A percentile compares a stretch with the other conserved stretches of the same genome.
Conservation (phyloP, 2,888 invertebrate genomes). For the Drosophila pegasa region DNA sequence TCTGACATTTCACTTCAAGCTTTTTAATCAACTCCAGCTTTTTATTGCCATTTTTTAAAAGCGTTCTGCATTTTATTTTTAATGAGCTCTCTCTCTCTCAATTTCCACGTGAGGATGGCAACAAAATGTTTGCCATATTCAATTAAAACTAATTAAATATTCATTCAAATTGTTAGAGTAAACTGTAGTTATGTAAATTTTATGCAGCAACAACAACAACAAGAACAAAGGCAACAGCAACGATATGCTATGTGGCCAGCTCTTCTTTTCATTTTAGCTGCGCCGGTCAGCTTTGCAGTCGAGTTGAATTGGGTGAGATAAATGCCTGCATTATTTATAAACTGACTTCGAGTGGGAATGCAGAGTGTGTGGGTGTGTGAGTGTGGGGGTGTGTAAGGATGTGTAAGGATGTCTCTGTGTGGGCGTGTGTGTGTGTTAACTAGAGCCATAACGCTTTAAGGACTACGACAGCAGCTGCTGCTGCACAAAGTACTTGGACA, state of each 20-base stretch:
- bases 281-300: constrained; percentile 32
- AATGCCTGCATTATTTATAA: constrained; percentile 64
- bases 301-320: constrained; percentile 39
- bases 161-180: constrained; percentile 64
- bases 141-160: constrained; percentile 70
- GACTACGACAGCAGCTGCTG: constrained; percentile 40
- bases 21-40: constrained; percentile 3
- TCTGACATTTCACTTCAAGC: neutral
- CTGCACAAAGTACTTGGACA: constrained; percentile 23
- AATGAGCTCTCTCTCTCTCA: constrained; percentile 46
- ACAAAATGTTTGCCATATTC: constrained; percentile 45
- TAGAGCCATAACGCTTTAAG: constrained; percentile 52
- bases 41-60: neutral
- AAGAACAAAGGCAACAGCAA: constrained; percentile 12
- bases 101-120: neutral
- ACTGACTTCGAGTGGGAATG: constrained; percentile 14
- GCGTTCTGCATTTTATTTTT: constrained; percentile 32
- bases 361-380: too few species aligned
- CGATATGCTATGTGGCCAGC: neutral
- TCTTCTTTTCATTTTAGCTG: neutral
- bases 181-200: constrained; percentile 72
- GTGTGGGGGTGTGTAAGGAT: constrained; percentile 8
- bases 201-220: constrained; percentile 1
- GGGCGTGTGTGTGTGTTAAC: constrained; percentile 33
- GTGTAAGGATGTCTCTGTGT: constrained; percentile 11